Base-by-base conservation (phyloP, 2,797 vertebrate genomes). In the Cuniculus paca region DNA sequence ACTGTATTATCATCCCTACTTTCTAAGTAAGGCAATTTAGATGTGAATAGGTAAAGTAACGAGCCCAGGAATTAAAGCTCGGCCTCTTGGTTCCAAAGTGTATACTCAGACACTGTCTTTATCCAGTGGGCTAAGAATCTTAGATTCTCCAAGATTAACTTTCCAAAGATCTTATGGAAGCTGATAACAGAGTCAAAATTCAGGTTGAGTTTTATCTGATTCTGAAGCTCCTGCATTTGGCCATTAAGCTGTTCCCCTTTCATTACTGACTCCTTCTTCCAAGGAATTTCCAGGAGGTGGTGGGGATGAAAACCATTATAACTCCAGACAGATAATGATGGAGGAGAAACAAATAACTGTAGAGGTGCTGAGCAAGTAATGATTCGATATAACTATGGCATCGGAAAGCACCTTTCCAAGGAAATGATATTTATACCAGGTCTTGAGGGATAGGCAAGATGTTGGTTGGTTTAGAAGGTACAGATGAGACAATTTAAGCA, bases 141-240 rank as follows among this genome's bases (percentile, higher is more conserved):
- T 45, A 50, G 39, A 6, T 65, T 83, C 26, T 12, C n/a, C 68
- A 17, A 50, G 10, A 5, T 83, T 50, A 77, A 4, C 34, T 95
- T 96, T 68, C 45, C 72, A 77, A 90, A 87, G 52, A 88, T 26
- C 4, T 90, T 80, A 26, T 36, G 39, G 63, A 88, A 75, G 26
- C n/a, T 74, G 50, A 78, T 77, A 34, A 58, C 28, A 48, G n/a
- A 82, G 6, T 63, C 7, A 87, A 28, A 5, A 24, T 58, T 17
- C 8, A 56, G 24, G 17, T 11, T 88, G 36, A 61, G 8, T 56
- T 82, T 58, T 75, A 1, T 68, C 31, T 22, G 2, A 58, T 56
- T 92, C 34, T 77, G 28, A 95, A 90, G 34, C 26, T 77, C 24
- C 12, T 90, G 1, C 19, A 54, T 96, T 86, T 86, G 88, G 56